Base-by-base conservation (phyloP, 2,888 invertebrate genomes). In the Myathropa florea region DNA sequence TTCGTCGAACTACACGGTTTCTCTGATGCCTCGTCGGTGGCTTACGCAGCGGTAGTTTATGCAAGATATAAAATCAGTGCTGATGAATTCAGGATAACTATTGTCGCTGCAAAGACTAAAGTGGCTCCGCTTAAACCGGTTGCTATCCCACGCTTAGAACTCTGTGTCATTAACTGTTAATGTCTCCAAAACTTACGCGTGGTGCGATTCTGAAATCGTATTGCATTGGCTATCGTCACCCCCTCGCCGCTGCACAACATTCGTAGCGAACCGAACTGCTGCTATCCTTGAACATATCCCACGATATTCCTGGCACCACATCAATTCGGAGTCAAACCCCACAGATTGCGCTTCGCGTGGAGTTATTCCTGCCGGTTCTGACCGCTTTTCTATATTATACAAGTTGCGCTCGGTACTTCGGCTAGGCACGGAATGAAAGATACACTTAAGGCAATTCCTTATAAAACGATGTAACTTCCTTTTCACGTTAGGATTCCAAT, bases 171-270 rank as follows among this genome's bases (percentile, higher is more conserved):
- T n/a, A n/a, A n/a, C n/a, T n/a, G n/a, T n/a, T n/a, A n/a, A n/a
- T 88, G 24, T 10, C 82, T 23, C 39, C n/a, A 64, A 63, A 21
- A 53, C 68, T 7, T 39, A 21, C 9, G 80, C 83, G 24, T 88
- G 84, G 84, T 76, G 63, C 0, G 91, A 91, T 71, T 91, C 90
- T 0, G 88, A 88, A 21, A 89, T 90, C 9, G 89, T 89, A 1
- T 65, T 91, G 1, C 78, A 84, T 23, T 91, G 91, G 90, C 59
- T 91, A 9, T 73, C 80, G 0, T 60, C 71, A 30, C 86, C 83
- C 3, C 88, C 85, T 0, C 39, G 84, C 2, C 82, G 72, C 7
- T 88, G 86, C 86, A 76, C 36, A 14, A 79, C 85, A 0, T 85
- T 83, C 39, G 80, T 87, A 0, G 78, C 78, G 30, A 87, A 88